Conservation (phyloP, 2,888 invertebrate genomes). For the Drosophila demipolita region DNA sequence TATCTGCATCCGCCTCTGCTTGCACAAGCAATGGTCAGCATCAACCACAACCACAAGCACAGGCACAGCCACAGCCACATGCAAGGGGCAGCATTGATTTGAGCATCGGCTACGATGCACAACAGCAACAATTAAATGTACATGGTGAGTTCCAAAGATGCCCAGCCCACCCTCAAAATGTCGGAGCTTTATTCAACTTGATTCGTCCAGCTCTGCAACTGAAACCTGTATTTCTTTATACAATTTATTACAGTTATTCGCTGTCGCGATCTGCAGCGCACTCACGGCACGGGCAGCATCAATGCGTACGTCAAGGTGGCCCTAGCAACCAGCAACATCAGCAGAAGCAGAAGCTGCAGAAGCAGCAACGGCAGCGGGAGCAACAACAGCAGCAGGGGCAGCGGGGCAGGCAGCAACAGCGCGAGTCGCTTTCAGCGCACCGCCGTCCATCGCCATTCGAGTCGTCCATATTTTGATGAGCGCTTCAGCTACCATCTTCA, state of each 20-base stretch:
- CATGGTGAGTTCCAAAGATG: conserved; percentile 87
- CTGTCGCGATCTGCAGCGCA: conserved; percentile 90
- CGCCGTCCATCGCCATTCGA: conserved; percentile 91
- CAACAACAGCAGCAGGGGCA: background rate
- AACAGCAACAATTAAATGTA: conserved; percentile 88
- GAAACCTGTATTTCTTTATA: background rate
- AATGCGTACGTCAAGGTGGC: conserved; percentile 86
- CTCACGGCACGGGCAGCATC: conserved; percentile 88
- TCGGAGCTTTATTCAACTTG: background rate
- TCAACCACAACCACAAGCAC: conserved; percentile 15
- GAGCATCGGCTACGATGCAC: conserved; percentile 86
- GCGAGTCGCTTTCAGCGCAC: conserved; percentile 89
- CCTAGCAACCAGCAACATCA: conserved; percentile 45
- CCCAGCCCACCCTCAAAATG: background rate
- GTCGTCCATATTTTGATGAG: conserved; percentile 92
- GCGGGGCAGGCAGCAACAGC: conserved; percentile 8
- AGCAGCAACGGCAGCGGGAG: conserved; percentile 10
- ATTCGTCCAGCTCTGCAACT: background rate
- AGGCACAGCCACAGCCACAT: background rate
- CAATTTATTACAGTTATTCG: conserved; percentile 88
- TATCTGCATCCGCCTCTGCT: conserved; percentile 68
- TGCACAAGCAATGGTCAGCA: background rate
- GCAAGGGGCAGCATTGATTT: conserved; percentile 87
- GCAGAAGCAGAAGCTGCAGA: conserved; percentile 9
- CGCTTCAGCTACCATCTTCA: conserved; percentile 88